Conservation (phyloP, 2,888 invertebrate genomes). For the Cheilosia vulpina region DNA sequence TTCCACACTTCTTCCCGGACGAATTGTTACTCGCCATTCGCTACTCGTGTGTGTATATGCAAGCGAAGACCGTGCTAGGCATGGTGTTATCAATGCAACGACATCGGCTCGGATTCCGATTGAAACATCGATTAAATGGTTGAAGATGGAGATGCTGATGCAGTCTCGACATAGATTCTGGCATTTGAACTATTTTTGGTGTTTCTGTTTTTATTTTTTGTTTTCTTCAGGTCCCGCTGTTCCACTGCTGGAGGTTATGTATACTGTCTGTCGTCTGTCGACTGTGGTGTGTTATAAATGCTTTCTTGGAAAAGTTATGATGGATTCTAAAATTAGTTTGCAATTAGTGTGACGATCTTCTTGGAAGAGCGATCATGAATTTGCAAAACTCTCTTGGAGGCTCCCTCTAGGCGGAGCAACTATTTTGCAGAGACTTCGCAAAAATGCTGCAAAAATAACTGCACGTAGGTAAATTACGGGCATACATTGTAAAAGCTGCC, state of each 20-base stretch:
- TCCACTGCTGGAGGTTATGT: slow-evolving; percentile 1
- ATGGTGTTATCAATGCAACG: slow-evolving; percentile 73
- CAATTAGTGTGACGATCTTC: slow-evolving; percentile 59
- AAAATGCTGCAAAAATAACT: slow-evolving; percentile 17
- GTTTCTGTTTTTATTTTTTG: slow-evolving; percentile 20
- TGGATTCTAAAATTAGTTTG: slow-evolving; percentile 72
- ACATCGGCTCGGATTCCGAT: slow-evolving; percentile 73
- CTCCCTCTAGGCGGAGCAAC: slow-evolving; percentile 1
- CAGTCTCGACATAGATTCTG: slow-evolving; percentile 67
- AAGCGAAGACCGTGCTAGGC: slow-evolving; percentile 68
- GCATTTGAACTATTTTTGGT: slow-evolving; percentile 70
- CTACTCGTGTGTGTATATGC: slow-evolving; percentile 9
- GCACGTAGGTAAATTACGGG: slow-evolving; percentile 50
- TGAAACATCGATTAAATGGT: slow-evolving; percentile 72
- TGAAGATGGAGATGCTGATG: slow-evolving; percentile 69
- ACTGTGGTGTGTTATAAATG: slow-evolving; percentile 62
- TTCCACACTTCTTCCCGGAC: slow-evolving; percentile 61
- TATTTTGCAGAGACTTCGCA: neutral
- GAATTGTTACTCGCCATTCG: slow-evolving; percentile 61
- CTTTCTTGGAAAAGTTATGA: slow-evolving; percentile 71
- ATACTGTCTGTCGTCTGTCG: neutral
- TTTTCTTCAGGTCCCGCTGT: neutral
- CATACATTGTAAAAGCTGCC: slow-evolving; percentile 34
- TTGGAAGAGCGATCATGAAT: slow-evolving; percentile 24
- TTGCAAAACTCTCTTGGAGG: neutral